These are phyloP conservation scores for Ictidomys tridecemlineatus DNA, from an alignment of 2,113 vertebrate genomes.

Conservation along the genomic window DNA sequence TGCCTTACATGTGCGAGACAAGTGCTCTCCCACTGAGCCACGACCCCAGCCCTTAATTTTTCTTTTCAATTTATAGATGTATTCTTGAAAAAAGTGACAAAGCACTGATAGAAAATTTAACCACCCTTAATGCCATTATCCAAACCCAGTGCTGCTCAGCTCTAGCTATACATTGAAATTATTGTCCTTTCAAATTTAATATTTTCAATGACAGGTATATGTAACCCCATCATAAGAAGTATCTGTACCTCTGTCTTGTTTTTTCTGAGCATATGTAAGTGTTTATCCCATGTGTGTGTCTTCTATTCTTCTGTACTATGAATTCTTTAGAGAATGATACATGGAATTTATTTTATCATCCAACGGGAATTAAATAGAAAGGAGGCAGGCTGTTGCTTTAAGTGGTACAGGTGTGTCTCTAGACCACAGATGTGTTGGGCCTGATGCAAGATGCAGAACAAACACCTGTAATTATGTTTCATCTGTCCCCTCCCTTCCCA, in stretches of 20 bases:
- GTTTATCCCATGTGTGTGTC: not conserved
- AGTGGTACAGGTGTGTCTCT: conserved; percentile 23
- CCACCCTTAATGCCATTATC: not conserved
- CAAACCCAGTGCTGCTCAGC: not conserved
- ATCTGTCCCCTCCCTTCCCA: not conserved
- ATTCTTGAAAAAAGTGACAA: not conserved
- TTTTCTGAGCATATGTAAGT: not conserved
- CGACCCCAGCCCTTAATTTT: not conserved
- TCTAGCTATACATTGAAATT: not conserved
- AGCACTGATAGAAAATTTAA: not conserved
- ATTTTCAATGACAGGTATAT: not conserved
- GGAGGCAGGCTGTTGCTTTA: conserved; percentile 5
- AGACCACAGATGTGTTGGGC: not conserved
- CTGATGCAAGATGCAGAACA: conserved; percentile 31
- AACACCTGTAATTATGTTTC: conserved; percentile 4
- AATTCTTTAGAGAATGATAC: not conserved
- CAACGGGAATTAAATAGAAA: not conserved
- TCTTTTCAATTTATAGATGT: not conserved
- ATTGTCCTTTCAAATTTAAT: not conserved
- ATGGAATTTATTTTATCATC: not conserved
- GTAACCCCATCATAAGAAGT: not conserved
- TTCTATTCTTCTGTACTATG: not conserved
- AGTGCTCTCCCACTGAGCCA: too few species aligned
- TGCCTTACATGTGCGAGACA: too few species aligned
- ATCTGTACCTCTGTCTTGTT: not conserved